These are phyloP conservation scores for Macheiramphus alcinus DNA, from an alignment of 2,113 vertebrate species.

Conservation along the genomic window DNA sequence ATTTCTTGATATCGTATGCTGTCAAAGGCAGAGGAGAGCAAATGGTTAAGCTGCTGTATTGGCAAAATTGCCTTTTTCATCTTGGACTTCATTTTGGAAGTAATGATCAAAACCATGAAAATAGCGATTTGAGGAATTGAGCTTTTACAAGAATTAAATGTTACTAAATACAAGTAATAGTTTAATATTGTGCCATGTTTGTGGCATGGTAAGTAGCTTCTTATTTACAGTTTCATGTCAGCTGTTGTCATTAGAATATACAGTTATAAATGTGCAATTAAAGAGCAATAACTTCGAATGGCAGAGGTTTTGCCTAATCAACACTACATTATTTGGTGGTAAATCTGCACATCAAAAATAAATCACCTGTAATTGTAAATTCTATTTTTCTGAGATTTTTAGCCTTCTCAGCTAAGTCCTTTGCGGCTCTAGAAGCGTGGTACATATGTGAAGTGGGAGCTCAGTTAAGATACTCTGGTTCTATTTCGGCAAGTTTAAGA, in stretches of 20 bases:
- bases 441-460: not conserved
- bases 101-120: not conserved
- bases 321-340: not conserved
- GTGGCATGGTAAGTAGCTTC: not conserved
- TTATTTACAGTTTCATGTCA: not conserved
- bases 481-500: not conserved
- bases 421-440: not conserved
- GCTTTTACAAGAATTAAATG: not conserved
- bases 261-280: not conserved
- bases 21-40: not conserved
- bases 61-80: not conserved
- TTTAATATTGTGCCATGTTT: not conserved
- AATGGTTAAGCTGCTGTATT: not conserved
- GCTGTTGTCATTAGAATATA: not conserved
- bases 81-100: not conserved
- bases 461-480: not conserved
- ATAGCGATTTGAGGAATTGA: not conserved
- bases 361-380: not conserved
- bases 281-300: not conserved
- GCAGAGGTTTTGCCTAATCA: not conserved
- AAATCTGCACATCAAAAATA: not conserved
- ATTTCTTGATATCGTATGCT: not conserved
- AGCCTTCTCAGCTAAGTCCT: not conserved
- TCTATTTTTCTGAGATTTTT: not conserved
- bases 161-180: not conserved